Base-by-base conservation (phyloP, 2,113 vertebrate genomes). In the Alouatta palliata region DNA sequence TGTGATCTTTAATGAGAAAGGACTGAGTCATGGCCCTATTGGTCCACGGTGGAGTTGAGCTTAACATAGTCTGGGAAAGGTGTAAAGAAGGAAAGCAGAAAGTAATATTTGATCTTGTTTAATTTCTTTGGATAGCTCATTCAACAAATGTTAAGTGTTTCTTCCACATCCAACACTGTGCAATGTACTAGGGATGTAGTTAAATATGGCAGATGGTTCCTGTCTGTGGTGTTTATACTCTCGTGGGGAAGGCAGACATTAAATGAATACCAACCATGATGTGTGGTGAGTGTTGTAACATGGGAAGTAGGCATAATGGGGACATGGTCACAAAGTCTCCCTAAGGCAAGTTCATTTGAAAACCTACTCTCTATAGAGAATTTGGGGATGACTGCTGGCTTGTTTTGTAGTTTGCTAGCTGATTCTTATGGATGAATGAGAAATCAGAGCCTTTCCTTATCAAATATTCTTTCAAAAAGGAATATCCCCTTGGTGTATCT, bases 391-490 rank as follows among this genome's bases (percentile, higher is more conserved):
- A 61, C 37, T 37, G 43, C 43, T 89, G 45, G 32, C 89, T 94
- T 75, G 54, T 87, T 91, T 66, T 64, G 4, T 84, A 75, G n/a
- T 79, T 96, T 96, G 23, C 52, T 77, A 94, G 66, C 76, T 90
- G 25, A 45, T 83, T 61, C 93, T 68, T 88, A 27, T 52, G 75
- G 20, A 61, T 81, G 47, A 82, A 27, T 70, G 64, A 80, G 75
- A 94, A 95, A 64, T 90, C 79, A 77, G 40, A 91, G 47, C 32
- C 23, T 90, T 80, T 95, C n/a, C 56, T 84, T 87, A 88, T 47
- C 43, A 52, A 49, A 56, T 89, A 64, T 25, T 49, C 66, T 95
- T 96, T 97, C 37, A 81, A 77, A 86, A 96, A 89, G 75, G 70
- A 58, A 12, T 91, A 21, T 32, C 61, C n/a, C 91, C 66, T 58